A percentile compares a stretch with the other conserved stretches of the same genome.
These are phyloP conservation scores for Sandelia bainsii DNA, from an alignment of 2,797 vertebrate species.

Conservation along the genomic window DNA sequence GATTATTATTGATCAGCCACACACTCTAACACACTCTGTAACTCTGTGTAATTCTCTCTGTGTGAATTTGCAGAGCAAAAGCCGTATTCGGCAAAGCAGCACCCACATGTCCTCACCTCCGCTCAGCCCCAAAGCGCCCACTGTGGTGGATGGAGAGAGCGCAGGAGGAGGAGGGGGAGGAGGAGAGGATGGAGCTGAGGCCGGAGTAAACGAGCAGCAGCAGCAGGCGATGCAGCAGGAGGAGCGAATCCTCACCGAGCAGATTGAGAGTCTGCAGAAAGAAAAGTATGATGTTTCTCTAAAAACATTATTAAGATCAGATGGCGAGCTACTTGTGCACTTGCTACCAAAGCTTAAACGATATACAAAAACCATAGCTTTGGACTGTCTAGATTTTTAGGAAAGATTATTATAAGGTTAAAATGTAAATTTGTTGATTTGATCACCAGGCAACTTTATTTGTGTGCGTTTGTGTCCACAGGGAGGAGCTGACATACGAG, in stretches of 20 bases:
- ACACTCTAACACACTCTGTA: not conserved
- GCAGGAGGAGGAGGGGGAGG: constrained; percentile 61
- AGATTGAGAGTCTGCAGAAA: constrained; percentile 96
- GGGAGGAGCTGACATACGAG: constrained; percentile 96
- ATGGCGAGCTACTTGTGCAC: not conserved
- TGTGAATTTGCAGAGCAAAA: constrained; percentile 86
- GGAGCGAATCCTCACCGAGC: constrained; percentile 91
- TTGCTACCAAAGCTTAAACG: too few relatives aligned
- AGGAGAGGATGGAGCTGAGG: constrained; percentile 79
- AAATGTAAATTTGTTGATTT: constrained; percentile 6
- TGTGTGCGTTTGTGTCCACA: constrained; percentile 54
- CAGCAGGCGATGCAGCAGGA: constrained; percentile 94
- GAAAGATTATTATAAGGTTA: too few relatives aligned
- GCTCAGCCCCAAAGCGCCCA: constrained; percentile 79
- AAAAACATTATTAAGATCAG: not conserved
- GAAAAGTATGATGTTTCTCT: constrained; percentile 87
- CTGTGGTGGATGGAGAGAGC: constrained; percentile 80
- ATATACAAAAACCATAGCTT: too few relatives aligned
- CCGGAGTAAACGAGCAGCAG: constrained; percentile 88
- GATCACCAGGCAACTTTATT: not conserved
- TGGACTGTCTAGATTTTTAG: too few relatives aligned
- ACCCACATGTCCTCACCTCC: constrained; percentile 86
- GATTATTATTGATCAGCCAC: not conserved
- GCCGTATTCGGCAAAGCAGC: constrained; percentile 80
- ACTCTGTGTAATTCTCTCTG: constrained; percentile 1